phyloP scores from a whole-genome alignment of 2,888 invertebrate genomes.

The Argynnis bischoffii region DNA sequence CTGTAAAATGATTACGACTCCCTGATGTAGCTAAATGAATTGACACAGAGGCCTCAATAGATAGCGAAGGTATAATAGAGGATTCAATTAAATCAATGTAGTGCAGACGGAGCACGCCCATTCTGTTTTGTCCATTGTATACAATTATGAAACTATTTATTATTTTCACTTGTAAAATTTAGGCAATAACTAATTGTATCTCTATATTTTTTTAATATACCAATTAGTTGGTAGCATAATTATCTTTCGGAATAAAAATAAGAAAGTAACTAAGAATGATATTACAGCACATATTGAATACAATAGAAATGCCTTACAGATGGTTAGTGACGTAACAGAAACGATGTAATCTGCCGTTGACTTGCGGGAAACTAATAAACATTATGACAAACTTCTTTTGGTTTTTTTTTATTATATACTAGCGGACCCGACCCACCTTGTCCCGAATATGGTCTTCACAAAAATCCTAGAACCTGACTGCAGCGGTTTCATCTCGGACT shows the following conservation, averaged over 20 bases:
- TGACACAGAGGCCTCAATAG: slow-evolving; percentile 33
- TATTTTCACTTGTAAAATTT: slow-evolving; percentile 32
- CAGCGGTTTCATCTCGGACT: too few species aligned
- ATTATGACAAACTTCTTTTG: slow-evolving; percentile 52
- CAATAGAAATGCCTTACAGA: slow-evolving; percentile 55
- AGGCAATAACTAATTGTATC: slow-evolving; percentile 36
- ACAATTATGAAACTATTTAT: slow-evolving; percentile 33
- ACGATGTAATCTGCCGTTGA: slow-evolving; percentile 54
- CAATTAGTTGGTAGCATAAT: slow-evolving; percentile 39
- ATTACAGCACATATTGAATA: slow-evolving; percentile 15
- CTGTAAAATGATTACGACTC: not conserved
- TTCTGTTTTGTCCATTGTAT: slow-evolving; percentile 28
- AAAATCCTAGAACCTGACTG: too few species aligned
- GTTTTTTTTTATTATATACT: slow-evolving; percentile 41
- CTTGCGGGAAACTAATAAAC: slow-evolving; percentile 55
- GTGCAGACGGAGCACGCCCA: slow-evolving; percentile 13
- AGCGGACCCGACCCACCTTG: too few species aligned
- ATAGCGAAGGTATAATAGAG: slow-evolving; percentile 33
- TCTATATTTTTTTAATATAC: slow-evolving; percentile 41
- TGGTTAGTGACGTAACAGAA: slow-evolving; percentile 62
- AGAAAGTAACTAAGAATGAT: slow-evolving; percentile 8
- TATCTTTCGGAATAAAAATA: slow-evolving; percentile 7
- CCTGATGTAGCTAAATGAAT: slow-evolving; percentile 31
- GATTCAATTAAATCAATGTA: slow-evolving; percentile 20
- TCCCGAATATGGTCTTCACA: too few species aligned